Evolutionary conservation across 1,140 invertebrate species (phyloP), one percentile per base, ranked within the genome.

Genomic region (honey bee (Apis mellifera)): DNA sequence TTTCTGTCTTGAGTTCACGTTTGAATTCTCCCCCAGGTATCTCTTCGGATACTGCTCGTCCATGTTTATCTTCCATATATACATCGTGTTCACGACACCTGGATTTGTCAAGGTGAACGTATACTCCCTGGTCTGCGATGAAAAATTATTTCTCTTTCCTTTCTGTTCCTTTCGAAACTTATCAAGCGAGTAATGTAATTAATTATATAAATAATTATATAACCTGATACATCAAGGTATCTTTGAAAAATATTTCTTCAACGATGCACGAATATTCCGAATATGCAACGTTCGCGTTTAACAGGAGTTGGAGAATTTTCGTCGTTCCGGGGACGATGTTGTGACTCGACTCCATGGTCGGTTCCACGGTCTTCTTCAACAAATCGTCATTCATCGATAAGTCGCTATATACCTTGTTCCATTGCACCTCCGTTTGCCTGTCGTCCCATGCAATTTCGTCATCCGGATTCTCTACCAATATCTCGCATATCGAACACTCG

Each of bases 211-310:
- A 13, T 5, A 32, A 32, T 32, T 32, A 32, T n/a, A 32, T 32
- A 32, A 82, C 92, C 84, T 93, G 89, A 17, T 92, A 90, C 88
- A 93, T 92, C 13, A 93, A 72, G 0, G 91, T 92, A 52, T 93
- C 90, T 11, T 90, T 86, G 48, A 93, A 93, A 42, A 86, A 55
- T 11, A 93, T 90, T n/a, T 86, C 68, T 11, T 86, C n/a, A 7
- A 90, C 64, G 0, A 75, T 11, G 48, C 91, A 93, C 7, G 57
- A 50, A 50, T 90, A 93, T 65, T 88, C 71, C 1, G 91, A 89
- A 64, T 90, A 90, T 19, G 78, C 87, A 11, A 89, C 88, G 9
- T 69, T 74, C 3, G 87, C 91, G 7, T 74, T 88, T n/a, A 92
- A 42, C 11, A 89, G 69, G 5, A 92, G 65, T 59, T 87, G 73